These are phyloP conservation scores for Menidia beryllina DNA, from an alignment of 2,113 vertebrate species.

Conservation along the genomic window DNA sequence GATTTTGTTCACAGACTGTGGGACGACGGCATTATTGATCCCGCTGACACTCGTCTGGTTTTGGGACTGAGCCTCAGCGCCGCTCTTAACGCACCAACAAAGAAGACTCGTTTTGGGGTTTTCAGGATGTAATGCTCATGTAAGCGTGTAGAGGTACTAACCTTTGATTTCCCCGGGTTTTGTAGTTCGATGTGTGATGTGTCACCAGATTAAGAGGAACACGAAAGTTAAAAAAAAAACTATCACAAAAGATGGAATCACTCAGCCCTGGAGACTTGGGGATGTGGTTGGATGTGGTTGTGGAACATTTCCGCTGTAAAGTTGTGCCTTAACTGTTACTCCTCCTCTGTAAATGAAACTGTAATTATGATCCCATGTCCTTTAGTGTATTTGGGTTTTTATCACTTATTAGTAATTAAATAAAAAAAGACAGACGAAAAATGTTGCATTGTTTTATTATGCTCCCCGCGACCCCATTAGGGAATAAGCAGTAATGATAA, in stretches of 20 bases:
- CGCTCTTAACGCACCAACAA: slow-evolving; percentile 89
- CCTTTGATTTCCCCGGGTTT: background rate
- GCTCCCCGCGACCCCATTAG: too few relatives aligned
- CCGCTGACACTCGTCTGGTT: slow-evolving; percentile 93
- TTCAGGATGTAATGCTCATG: slow-evolving; percentile 88
- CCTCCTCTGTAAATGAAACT: slow-evolving; percentile 30
- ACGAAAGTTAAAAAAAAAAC: background rate
- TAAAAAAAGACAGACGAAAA: slow-evolving; percentile 21
- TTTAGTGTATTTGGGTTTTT: slow-evolving; percentile 7
- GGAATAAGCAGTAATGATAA: too few relatives aligned
- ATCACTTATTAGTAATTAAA: slow-evolving; percentile 38
- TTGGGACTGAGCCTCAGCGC: slow-evolving; percentile 94
- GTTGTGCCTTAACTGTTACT: slow-evolving; percentile 69
- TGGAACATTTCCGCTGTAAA: slow-evolving; percentile 33
- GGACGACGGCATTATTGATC: slow-evolving; percentile 98
- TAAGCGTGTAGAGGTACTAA: background rate
- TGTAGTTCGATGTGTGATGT: slow-evolving; percentile 25
- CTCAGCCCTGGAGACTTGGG: background rate
- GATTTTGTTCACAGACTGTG: slow-evolving; percentile 85
- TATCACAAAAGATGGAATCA: slow-evolving; percentile 1
- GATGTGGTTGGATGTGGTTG: slow-evolving; percentile 14
- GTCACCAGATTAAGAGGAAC: slow-evolving; percentile 3
- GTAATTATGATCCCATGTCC: slow-evolving; percentile 8
- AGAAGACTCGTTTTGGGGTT: slow-evolving; percentile 93
- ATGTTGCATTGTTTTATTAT: background rate